These are phyloP conservation scores for Lycaena phlaeas DNA, from an alignment of 2,888 invertebrate species.

Conservation along the genomic window DNA sequence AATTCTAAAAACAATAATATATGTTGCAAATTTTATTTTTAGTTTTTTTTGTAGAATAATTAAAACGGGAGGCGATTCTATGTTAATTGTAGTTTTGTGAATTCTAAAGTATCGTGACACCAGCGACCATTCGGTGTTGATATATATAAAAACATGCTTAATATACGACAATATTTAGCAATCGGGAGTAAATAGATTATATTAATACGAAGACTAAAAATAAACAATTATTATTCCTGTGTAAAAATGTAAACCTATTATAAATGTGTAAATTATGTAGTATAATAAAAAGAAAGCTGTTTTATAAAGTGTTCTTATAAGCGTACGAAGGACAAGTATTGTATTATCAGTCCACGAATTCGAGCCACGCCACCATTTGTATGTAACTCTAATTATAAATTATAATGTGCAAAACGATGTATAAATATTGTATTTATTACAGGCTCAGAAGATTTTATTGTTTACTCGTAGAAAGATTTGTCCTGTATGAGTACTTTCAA, in stretches of 20 bases:
- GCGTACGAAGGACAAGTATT: slow-evolving; percentile 43
- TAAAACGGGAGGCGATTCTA: slow-evolving; percentile 23
- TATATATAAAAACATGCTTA: slow-evolving; percentile 47
- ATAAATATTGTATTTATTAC: too few species aligned
- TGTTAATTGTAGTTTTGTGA: slow-evolving; percentile 35
- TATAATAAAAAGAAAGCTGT: slow-evolving; percentile 61
- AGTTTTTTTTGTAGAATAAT: slow-evolving; percentile 20
- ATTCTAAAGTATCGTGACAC: slow-evolving; percentile 41
- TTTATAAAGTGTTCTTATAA: slow-evolving; percentile 72
- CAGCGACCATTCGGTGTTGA: slow-evolving; percentile 40
- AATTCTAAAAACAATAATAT: slow-evolving; percentile 38
- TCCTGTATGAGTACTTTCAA: too few species aligned
- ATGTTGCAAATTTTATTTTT: slow-evolving; percentile 32
- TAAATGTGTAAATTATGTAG: slow-evolving; percentile 70
- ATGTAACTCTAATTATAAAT: slow-evolving; percentile 3
- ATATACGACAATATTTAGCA: slow-evolving; percentile 72
- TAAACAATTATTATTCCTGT: slow-evolving; percentile 66
- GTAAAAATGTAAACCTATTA: slow-evolving; percentile 70
- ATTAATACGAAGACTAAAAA: slow-evolving; percentile 61
- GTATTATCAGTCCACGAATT: background rate
- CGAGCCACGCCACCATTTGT: slow-evolving; percentile 10
- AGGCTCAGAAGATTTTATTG: too few species aligned
- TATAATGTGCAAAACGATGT: background rate
- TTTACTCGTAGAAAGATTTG: too few species aligned
- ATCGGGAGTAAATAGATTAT: slow-evolving; percentile 65